Evolutionary conservation across 2,113 vertebrate species (phyloP).

Genomic region (Trachemys scripta): DNA sequence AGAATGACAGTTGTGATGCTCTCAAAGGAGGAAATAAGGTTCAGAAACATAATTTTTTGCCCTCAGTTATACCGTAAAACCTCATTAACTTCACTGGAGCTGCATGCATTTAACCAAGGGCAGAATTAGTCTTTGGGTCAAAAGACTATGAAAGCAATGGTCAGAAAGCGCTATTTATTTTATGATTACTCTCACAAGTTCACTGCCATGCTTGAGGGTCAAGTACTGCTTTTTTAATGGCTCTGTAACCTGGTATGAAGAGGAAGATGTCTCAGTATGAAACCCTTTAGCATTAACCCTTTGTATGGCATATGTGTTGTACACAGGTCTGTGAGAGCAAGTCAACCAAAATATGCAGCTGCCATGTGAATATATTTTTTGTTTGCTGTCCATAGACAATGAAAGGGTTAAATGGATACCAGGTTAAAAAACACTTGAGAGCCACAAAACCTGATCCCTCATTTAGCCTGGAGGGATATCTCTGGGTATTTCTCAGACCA

Average conservation of each 20-base stretch:
- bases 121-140: neutral
- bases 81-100: neutral
- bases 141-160: neutral
- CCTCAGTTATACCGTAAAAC: neutral
- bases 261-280: neutral
- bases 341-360: neutral
- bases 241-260: neutral
- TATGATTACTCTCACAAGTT: neutral
- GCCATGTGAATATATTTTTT: accelerated
- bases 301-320: neutral
- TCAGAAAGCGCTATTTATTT: accelerated
- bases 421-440: constrained; percentile 1
- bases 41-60: neutral
- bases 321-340: neutral
- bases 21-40: neutral
- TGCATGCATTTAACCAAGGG: neutral
- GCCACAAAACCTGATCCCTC: constrained; percentile 40
- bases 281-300: neutral
- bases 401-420: constrained; percentile 24
- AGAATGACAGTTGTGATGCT: neutral
- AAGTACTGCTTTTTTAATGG: neutral
- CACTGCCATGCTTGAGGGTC: neutral
- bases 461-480: constrained; percentile 8
- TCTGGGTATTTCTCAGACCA: constrained; percentile 41
- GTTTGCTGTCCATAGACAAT: neutral